A percentile compares a stretch with the other conserved stretches of the same genome.
These are phyloP conservation scores for Charanyca ferruginea DNA, from an alignment of 2,888 invertebrate genomes.

Conservation along the genomic window DNA sequence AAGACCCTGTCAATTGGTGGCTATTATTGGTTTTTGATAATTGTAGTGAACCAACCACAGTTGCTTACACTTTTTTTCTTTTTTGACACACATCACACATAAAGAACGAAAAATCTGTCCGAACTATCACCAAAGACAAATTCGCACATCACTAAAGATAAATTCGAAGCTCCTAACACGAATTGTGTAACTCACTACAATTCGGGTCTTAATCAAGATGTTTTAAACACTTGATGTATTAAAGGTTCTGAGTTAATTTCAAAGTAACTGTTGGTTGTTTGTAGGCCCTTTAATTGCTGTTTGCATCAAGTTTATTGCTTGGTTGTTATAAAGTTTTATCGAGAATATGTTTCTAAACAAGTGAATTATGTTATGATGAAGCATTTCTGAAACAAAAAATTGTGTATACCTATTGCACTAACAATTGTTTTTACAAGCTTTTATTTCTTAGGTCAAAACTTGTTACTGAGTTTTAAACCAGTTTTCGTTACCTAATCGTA, in stretches of 20 bases:
- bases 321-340: conserved; percentile 49
- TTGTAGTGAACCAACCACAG: too few species aligned
- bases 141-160: conserved; percentile 29
- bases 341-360: conserved; percentile 30
- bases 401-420: neutral
- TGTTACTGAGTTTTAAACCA: too few species aligned
- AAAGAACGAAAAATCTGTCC: neutral
- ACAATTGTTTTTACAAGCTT: too few species aligned
- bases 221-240: conserved; percentile 63
- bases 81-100: too few species aligned
- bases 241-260: conserved; percentile 53
- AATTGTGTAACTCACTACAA: conserved; percentile 53
- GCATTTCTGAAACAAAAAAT: neutral
- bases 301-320: conserved; percentile 43
- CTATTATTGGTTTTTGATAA: too few species aligned
- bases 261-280: conserved; percentile 57
- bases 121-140: neutral
- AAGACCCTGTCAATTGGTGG: too few species aligned
- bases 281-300: conserved; percentile 52
- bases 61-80: too few species aligned
- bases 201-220: conserved; percentile 63
- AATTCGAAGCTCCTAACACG: conserved; percentile 39
- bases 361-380: conserved; percentile 5
- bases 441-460: too few species aligned
- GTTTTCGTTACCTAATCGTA: too few species aligned